A percentile compares a stretch with the other conserved stretches of the same genome.
phyloP scores from a whole-genome alignment of 2,797 vertebrate genomes.

The Pseudomugil gertrudae region DNA sequence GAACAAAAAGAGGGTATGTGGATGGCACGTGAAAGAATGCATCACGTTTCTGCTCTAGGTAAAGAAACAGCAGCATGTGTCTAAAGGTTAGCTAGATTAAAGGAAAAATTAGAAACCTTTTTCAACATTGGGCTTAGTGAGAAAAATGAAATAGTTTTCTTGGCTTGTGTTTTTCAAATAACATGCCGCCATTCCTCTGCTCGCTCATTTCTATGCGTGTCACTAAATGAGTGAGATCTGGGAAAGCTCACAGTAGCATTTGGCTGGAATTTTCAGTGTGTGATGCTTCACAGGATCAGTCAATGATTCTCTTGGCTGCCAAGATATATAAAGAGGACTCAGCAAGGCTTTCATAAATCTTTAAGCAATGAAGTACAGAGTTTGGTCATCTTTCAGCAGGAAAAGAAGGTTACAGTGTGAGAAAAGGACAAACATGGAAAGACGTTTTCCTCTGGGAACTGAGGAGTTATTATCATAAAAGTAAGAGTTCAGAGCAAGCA shows the following conservation, averaged over 20 bases:
- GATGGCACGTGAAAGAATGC: slow-evolving; percentile 27
- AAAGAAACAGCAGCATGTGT: slow-evolving; percentile 4
- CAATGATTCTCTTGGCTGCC: slow-evolving; percentile 65
- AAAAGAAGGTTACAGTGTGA: slow-evolving; percentile 48
- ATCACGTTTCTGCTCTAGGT: slow-evolving; percentile 8
- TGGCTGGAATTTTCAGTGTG: slow-evolving; percentile 57
- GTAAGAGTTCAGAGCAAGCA: slow-evolving; percentile 43
- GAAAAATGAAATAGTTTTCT: slow-evolving; percentile 22
- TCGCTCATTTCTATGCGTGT: slow-evolving; percentile 38
- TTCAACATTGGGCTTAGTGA: slow-evolving; percentile 5
- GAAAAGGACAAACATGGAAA: slow-evolving; percentile 38
- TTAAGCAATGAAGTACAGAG: slow-evolving; percentile 60
- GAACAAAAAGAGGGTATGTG: slow-evolving; percentile 25
- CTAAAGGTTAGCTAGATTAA: background rate
- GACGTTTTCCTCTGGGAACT: slow-evolving; percentile 23
- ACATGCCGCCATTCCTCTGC: slow-evolving; percentile 20
- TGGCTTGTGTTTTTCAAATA: slow-evolving; percentile 12
- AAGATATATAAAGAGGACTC: slow-evolving; percentile 61
- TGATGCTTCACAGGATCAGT: slow-evolving; percentile 71
- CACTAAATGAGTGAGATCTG: slow-evolving; percentile 57
- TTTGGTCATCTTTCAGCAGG: slow-evolving; percentile 64
- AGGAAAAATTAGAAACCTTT: slow-evolving; percentile 11
- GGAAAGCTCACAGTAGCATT: slow-evolving; percentile 71
- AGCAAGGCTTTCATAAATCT: slow-evolving; percentile 66
- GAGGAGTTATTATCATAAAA: slow-evolving; percentile 40